Evolutionary conservation across 2,888 invertebrate species (phyloP).

Genomic region (Furcula furcula): DNA sequence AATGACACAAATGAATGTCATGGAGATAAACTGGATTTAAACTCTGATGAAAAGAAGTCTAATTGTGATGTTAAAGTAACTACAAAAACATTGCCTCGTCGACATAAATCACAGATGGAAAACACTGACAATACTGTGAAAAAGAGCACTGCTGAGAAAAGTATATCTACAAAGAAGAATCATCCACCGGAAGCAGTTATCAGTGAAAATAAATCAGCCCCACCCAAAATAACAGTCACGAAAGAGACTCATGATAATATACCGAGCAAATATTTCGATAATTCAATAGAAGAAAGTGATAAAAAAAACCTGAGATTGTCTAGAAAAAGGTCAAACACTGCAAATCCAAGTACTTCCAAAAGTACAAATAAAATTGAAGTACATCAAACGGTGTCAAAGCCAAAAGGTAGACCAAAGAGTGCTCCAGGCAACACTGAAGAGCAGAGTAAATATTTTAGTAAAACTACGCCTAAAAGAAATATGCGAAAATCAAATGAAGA

Average conservation of each 20-base stretch:
- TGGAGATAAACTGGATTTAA: background rate
- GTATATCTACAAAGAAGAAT: constrained; percentile 7
- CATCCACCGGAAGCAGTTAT: constrained; percentile 8
- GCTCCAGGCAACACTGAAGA: constrained; percentile 41
- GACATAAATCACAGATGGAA: constrained; percentile 10
- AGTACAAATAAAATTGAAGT: constrained; percentile 7
- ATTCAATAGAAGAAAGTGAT: constrained; percentile 7
- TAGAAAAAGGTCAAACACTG: constrained; percentile 40
- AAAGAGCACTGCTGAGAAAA: constrained; percentile 11
- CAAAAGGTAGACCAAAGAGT: constrained; percentile 55
- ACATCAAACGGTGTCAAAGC: constrained; percentile 14
- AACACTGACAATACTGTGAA: constrained; percentile 8
- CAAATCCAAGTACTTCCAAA: constrained; percentile 20
- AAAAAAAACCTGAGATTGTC: constrained; percentile 16
- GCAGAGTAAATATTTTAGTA: constrained; percentile 62
- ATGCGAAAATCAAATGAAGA: constrained; percentile 24
- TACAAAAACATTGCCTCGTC: constrained; percentile 2
- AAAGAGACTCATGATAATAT: constrained; percentile 36
- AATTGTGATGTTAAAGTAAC: background rate
- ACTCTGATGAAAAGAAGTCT: background rate
- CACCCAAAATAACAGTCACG: constrained; percentile 48
- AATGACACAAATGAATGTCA: constrained; percentile 1
- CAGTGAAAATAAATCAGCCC: constrained; percentile 13
- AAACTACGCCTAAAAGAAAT: constrained; percentile 24
- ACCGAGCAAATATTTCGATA: constrained; percentile 57